A percentile compares a stretch with the other conserved stretches of the same genome.
Conservation (phyloP, 2,888 invertebrate genomes). For the Ophioninae sp. region DNA sequence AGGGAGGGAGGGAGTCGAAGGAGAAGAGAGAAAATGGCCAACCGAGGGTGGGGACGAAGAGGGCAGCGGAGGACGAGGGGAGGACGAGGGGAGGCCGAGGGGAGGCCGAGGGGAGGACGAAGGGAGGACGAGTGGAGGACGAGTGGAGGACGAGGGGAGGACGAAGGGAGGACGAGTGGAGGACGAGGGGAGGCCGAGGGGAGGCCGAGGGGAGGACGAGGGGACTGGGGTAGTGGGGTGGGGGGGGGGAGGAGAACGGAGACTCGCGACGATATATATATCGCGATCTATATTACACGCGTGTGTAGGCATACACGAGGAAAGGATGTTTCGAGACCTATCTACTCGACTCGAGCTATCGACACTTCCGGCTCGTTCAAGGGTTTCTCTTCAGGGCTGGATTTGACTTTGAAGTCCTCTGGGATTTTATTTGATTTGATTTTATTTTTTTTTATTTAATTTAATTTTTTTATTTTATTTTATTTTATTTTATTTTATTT, state of each 20-base stretch:
- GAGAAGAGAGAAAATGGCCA: constrained; percentile 34
- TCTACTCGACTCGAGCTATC: background rate
- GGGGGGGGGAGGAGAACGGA: constrained; percentile 53
- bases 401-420: no score
- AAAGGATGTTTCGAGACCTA: background rate
- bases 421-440: no score
- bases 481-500: no score
- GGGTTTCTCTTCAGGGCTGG: no score
- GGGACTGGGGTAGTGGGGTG: constrained; percentile 41
- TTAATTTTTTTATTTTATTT: no score
- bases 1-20: constrained; percentile 52
- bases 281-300: constrained; percentile 1
- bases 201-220: background rate
- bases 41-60: constrained; percentile 34
- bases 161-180: constrained; percentile 22
- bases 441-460: no score
- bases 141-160: constrained; percentile 50
- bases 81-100: constrained; percentile 8
- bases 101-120: constrained; percentile 57
- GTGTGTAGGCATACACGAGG: background rate
- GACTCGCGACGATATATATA: constrained; percentile 57
- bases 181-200: background rate
- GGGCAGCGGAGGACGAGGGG: constrained; percentile 7
- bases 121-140: constrained; percentile 59
- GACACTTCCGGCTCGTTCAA: no score